Base-by-base conservation (phyloP, 2,888 invertebrate species). In the Ryuthela nishihirai region DNA sequence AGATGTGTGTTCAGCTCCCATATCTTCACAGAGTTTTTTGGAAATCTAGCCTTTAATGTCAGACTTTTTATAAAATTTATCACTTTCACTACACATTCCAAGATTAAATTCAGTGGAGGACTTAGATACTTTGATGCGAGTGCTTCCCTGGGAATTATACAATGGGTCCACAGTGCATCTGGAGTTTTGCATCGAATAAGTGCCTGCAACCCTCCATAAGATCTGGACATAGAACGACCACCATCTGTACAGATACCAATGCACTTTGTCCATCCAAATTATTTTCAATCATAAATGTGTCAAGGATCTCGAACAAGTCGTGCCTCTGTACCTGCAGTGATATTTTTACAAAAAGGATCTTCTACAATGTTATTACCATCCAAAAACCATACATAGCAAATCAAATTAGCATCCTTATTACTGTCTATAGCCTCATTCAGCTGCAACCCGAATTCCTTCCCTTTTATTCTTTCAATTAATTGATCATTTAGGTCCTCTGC, bases 151-250 rank as follows among this genome's bases (percentile, higher is more conserved):
- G n/a, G 25, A 18, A 29, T 29, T 6, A 43, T 43, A 21, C 23
- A 47, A 29, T 47, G 36, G 23, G 1, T 47, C 35, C 38, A 47
- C 1, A 38, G n/a, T 17, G 25, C 7, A 39, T 47, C 2, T 20
- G 3, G 47, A 24, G 47, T 17, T 20, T 47, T 47, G 24, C 25
- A 12, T 3, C 38, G 47, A 17, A 47, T 34, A 6, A 47, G 38
- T n/a, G 38, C 47, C 20, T 47, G 47, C 15, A 47, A 18, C 15
- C 47, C 47, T 32, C 38, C 23, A 18, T 47, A 47, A n/a, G 9
- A 10, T 12, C 47, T 20, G 21, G 38, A 47, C 47, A 47, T 47
- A 18, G 26, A 35, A 15, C 23, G 35, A 47, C 20, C 47, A 39
- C 35, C 36, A 39, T 47, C 38, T 1, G 38, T 47, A 15, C 47